A percentile compares a stretch with the other conserved stretches of the same genome.
Conservation (phyloP, 2,113 vertebrate genomes). For the Syrrhaptes paradoxus region DNA sequence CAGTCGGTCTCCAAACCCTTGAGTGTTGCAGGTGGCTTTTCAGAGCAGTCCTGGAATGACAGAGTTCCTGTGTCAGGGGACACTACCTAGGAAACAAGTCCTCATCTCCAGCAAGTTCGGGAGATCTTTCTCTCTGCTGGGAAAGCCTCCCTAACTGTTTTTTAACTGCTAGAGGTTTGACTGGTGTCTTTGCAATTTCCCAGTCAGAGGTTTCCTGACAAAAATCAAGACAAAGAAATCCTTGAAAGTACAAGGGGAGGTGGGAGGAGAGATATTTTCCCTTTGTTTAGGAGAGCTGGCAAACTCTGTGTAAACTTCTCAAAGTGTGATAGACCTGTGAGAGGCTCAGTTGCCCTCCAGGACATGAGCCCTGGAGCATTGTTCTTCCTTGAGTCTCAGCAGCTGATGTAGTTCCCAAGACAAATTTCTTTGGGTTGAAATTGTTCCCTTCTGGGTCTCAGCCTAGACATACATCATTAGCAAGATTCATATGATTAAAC, state of each 20-base stretch:
- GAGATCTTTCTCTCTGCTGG: neutral
- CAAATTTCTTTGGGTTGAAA: neutral
- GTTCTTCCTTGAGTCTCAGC: neutral
- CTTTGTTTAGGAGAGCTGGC: neutral
- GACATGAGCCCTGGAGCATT: neutral
- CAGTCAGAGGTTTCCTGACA: neutral
- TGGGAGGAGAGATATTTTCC: neutral
- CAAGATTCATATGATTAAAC: neutral
- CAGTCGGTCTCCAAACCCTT: rapidly evolving
- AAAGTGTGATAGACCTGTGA: neutral
- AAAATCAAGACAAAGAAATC: neutral
- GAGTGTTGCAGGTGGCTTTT: neutral
- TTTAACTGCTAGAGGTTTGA: neutral
- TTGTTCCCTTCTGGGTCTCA: neutral
- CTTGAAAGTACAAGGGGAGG: neutral
- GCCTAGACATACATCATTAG: neutral
- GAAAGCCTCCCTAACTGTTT: neutral
- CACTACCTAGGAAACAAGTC: neutral
- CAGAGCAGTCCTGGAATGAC: neutral
- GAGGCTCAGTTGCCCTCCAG: neutral
- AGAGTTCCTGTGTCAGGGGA: neutral
- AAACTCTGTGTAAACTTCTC: neutral
- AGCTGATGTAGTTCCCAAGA: neutral
- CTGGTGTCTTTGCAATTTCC: neutral
- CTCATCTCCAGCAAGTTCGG: neutral